Conservation (phyloP, 2,797 vertebrate genomes). For the Apogon hyalosoma region DNA sequence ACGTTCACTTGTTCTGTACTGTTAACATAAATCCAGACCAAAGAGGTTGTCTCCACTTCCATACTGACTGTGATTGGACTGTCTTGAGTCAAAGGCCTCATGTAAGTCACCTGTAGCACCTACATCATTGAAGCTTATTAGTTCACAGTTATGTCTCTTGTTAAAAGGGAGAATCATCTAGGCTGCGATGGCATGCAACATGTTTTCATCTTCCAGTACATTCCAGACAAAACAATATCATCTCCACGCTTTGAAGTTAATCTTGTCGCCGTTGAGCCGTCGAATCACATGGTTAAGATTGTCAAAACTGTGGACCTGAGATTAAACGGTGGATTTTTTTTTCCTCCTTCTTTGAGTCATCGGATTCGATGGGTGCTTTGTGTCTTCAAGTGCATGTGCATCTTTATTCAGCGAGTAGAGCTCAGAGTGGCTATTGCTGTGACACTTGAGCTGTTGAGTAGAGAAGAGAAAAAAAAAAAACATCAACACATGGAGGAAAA, state of each 20-base stretch:
- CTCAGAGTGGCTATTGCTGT: constrained; percentile 64
- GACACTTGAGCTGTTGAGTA: constrained; percentile 81
- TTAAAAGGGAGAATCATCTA: constrained; percentile 71
- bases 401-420: constrained; percentile 76
- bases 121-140: constrained; percentile 76
- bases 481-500: constrained; percentile 46
- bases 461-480: constrained; percentile 45
- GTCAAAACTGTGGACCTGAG: constrained; percentile 46
- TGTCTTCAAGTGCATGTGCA: constrained; percentile 69
- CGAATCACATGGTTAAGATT: constrained; percentile 65
- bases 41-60: constrained; percentile 83
- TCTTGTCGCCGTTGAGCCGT: constrained; percentile 51
- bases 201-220: constrained; percentile 41
- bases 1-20: constrained; percentile 81
- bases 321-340: constrained; percentile 70
- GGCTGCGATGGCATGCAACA: constrained; percentile 57
- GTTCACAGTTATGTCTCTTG: constrained; percentile 58
- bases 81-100: constrained; percentile 68
- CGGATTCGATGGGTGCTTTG: constrained; percentile 68
- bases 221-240: constrained; percentile 48
- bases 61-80: constrained; percentile 76
- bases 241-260: constrained; percentile 68
- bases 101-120: constrained; percentile 53
- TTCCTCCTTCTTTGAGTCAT: constrained; percentile 72
- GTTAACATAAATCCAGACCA: constrained; percentile 83